Evolutionary conservation across 2,797 vertebrate genomes (phyloP).

Genomic region (Thripadectes ignobilis): DNA sequence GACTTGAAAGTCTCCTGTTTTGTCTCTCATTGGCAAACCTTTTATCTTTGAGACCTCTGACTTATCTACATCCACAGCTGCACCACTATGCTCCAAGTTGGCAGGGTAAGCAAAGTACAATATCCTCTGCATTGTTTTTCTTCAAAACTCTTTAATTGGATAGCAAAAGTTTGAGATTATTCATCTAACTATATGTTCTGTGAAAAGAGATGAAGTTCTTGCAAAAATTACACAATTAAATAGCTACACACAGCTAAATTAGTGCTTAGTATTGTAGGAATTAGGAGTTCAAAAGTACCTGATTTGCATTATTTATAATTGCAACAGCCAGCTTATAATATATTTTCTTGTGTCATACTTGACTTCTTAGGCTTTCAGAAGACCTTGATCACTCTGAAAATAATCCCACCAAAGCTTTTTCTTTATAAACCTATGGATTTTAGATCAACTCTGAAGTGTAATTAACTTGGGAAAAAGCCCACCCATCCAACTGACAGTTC

Average conservation of each 20-base stretch:
- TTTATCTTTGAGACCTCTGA: not conserved
- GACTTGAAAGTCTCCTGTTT: not conserved
- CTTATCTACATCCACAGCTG: not conserved
- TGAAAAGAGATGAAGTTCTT: not conserved
- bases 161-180: not conserved
- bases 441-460: constrained; percentile 21
- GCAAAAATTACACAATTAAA: not conserved
- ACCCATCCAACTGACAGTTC: not conserved
- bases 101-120: not conserved
- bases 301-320: constrained; percentile 24
- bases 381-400: constrained; percentile 23
- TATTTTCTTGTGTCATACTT: not conserved
- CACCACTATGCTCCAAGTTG: not conserved
- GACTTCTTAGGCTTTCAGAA: constrained; percentile 4
- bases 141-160: not conserved
- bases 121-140: not conserved
- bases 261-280: not conserved
- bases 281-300: constrained; percentile 18
- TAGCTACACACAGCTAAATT: not conserved
- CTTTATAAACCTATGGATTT: constrained; percentile 21
- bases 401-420: constrained; percentile 39
- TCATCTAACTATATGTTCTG: not conserved
- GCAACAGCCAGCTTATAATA: not conserved
- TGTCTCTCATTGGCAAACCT: not conserved
- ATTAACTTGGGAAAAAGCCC: constrained; percentile 16